A percentile compares a stretch with the other conserved stretches of the same genome.
phyloP scores from a whole-genome alignment of 1,140 invertebrate genomes.

The Drosophila bipectinata region DNA sequence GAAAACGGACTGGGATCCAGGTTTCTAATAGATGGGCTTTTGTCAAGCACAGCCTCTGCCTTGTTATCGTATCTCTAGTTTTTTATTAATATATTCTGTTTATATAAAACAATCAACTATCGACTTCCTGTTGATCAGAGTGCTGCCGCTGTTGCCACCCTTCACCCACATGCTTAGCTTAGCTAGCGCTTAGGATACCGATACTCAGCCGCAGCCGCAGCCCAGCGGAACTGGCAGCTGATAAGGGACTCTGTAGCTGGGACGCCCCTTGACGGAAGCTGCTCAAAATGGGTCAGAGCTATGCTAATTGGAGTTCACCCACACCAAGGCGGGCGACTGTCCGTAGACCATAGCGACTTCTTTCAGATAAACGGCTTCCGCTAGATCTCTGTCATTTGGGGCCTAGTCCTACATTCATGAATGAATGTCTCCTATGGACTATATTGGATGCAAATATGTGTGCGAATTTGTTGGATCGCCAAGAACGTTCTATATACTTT shows the following conservation, averaged over 20 bases:
- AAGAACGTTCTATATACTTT: conserved; percentile 30
- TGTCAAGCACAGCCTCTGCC: conserved; percentile 10
- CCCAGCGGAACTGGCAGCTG: conserved; percentile 48
- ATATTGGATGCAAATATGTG: background rate
- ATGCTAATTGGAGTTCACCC: conserved; percentile 78
- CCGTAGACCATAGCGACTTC: conserved; percentile 43
- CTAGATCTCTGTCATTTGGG: conserved; percentile 59
- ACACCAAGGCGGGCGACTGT: conserved; percentile 44
- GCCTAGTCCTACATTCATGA: conserved; percentile 57
- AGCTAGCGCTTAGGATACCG: conserved; percentile 71
- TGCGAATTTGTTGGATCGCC: conserved; percentile 34
- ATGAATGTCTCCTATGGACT: conserved; percentile 53
- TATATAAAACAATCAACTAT: conserved; percentile 76
- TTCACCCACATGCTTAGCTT: conserved; percentile 73
- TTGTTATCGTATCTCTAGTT: conserved; percentile 54
- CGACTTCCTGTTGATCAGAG: conserved; percentile 73
- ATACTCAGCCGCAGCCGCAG: conserved; percentile 15
- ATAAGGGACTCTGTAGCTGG: conserved; percentile 48
- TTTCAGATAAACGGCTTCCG: conserved; percentile 72
- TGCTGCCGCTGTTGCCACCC: conserved; percentile 58
- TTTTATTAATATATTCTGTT: conserved; percentile 60
- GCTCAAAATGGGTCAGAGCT: conserved; percentile 74
- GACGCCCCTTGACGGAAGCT: conserved; percentile 75
- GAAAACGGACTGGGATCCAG: conserved; percentile 92
- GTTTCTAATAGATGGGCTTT: conserved; percentile 86